Evolutionary conservation across 2,113 vertebrate species (phyloP), one percentile per base, ranked within the genome.

Genomic region (Felis catus): DNA sequence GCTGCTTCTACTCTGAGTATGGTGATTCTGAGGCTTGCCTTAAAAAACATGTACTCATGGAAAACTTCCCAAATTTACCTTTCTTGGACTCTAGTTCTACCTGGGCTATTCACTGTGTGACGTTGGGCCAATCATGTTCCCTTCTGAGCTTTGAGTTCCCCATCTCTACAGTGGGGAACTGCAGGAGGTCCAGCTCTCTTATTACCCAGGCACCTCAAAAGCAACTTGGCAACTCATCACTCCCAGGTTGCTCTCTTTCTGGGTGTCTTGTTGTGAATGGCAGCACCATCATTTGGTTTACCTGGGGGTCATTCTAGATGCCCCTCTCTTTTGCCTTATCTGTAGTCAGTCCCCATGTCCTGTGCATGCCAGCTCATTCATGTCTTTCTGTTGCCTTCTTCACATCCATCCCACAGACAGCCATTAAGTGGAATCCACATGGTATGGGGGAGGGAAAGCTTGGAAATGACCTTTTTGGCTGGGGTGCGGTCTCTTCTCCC

Each of bases 401-500:
- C 55, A 65, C 1, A 12, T 90, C 61, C 31, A 79, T 94, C 29
- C 29, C 55, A 41, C 33, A 63, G 53, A 58, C 13, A 88, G 21
- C n/a, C 45, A 87, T 89, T 91, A 55, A 96, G 25, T 91, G 73
- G 78, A 81, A 94, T 16, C 21, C 95, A 94, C 27, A 19, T 45
- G 83, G 84, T 97, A 1, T 95, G 80, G n/a, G 15, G 15, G 68
- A 48, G 27, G 5, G 16, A 13, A 63, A 53, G 29, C 45, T 94
- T 92, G 45, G 84, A 96, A 92, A 55, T 97, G 82, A 98, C 82
- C 55, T 68, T 91, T 51, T 89, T 8, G 27, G 14, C 29, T 74
- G 71, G 25, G 48, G 53, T 63, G 5, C 7, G 19, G 86, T 94
- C 39, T 91, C 19, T 93, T 95, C 39, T 82, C 94, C 76, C 1